Percentiles rank a stretch among this genome's conserved stretches.
Conservation (phyloP, 2,797 vertebrate species). For the Coregonus sp. region DNA sequence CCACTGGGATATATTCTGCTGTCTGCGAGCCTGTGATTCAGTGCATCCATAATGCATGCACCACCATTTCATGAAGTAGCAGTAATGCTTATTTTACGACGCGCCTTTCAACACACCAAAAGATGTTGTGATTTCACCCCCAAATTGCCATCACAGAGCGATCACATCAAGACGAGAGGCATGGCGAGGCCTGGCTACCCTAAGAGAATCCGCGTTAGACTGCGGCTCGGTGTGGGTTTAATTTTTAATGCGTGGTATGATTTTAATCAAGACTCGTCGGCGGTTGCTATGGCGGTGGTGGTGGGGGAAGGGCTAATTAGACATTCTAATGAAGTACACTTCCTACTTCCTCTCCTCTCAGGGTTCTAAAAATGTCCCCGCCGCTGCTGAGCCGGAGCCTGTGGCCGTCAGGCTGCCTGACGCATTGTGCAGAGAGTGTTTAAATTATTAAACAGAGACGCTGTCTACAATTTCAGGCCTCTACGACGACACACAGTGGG, state of each 20-base stretch:
- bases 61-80: conserved; percentile 44
- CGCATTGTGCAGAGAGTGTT: conserved; percentile 70
- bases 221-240: conserved; percentile 49
- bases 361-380: conserved; percentile 75
- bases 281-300: conserved; percentile 11
- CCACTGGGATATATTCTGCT: conserved; percentile 38
- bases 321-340: conserved; percentile 79
- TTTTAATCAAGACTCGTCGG: conserved; percentile 75
- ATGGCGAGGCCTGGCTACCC: conserved; percentile 8
- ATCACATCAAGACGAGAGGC: conserved; percentile 27
- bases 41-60: conserved; percentile 61
- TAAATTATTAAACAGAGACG: conserved; percentile 82
- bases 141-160: conserved; percentile 43
- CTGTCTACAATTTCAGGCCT: conserved; percentile 72
- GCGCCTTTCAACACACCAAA: conserved; percentile 35
- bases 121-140: conserved; percentile 43
- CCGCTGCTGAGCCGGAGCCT: conserved; percentile 53
- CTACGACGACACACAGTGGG: conserved; percentile 47
- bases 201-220: conserved; percentile 23
- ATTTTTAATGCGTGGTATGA: conserved; percentile 70
- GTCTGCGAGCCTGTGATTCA: conserved; percentile 36
- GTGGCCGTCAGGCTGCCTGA: conserved; percentile 74
- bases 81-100: conserved; percentile 61
- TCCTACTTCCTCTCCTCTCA: conserved; percentile 72
- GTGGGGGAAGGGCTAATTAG: conserved; percentile 75